A percentile compares a stretch with the other conserved stretches of the same genome.
Evolutionary conservation across 2,888 invertebrate species (phyloP).

Genomic region (Drosophila kanekoi): DNA sequence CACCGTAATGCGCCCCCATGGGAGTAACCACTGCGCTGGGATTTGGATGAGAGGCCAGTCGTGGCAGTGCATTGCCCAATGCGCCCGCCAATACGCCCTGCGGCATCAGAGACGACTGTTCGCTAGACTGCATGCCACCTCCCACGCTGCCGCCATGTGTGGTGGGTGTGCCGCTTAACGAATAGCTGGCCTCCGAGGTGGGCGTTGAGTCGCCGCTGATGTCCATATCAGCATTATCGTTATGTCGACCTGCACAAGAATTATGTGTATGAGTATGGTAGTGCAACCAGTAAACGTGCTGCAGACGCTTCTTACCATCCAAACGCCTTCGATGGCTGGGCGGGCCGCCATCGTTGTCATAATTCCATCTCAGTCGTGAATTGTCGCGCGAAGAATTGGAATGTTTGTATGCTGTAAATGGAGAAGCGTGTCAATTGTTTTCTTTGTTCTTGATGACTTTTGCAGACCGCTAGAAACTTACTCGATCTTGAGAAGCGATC

Average conservation of each 20-base stretch:
- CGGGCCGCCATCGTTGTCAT: constrained; percentile 84
- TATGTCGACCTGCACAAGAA: constrained; percentile 76
- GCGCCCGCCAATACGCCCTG: constrained; percentile 44
- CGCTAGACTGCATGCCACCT: constrained; percentile 45
- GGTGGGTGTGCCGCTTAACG: constrained; percentile 84
- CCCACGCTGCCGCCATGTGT: constrained; percentile 71
- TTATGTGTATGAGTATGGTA: neutral
- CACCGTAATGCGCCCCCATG: constrained; percentile 45
- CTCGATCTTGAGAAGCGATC: constrained; percentile 85
- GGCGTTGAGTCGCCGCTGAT: constrained; percentile 96
- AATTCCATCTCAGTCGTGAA: constrained; percentile 85
- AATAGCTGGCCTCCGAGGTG: constrained; percentile 92
- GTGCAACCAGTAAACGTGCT: neutral
- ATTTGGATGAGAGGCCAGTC: constrained; percentile 85
- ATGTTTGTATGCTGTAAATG: constrained; percentile 89
- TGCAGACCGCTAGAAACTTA: constrained; percentile 53
- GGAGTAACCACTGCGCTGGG: constrained; percentile 56
- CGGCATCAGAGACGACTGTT: constrained; percentile 84
- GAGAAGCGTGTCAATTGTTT: neutral
- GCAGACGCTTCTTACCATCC: constrained; percentile 76
- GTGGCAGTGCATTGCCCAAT: constrained; percentile 86
- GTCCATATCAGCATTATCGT: constrained; percentile 94
- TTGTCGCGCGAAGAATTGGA: constrained; percentile 88
- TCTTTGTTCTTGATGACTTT: neutral
- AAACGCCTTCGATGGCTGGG: constrained; percentile 84